Evolutionary conservation across 2,888 invertebrate species (phyloP), one percentile per base, ranked within the genome.

Genomic region (Drosophila sordidula): DNA sequence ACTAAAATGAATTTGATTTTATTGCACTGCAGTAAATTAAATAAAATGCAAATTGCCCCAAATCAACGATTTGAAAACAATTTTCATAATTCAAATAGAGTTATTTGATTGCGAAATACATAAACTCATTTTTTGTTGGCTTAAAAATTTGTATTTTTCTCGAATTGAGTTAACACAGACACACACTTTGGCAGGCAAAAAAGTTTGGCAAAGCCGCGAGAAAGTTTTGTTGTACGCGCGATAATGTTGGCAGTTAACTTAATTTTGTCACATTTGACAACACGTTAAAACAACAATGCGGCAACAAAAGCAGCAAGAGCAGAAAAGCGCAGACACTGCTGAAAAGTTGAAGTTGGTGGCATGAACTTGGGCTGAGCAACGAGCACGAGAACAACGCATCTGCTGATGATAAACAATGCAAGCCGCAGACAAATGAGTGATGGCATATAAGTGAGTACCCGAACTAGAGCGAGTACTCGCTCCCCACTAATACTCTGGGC

Each of bases 201-300:
- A 79, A 59, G 57, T 56, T 67, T 51, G 54, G 8, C 12, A 50
- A 58, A 64, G 55, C 55, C 59, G 42, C 47, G 56, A 51, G 52
- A 72, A 76, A 74, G 73, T 87, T 75, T 70, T 61, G 61, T 59
- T 67, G 80, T 70, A 72, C 68, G 75, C 76, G 71, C 81, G 87
- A 76, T 87, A 84, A 87, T 89, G 80, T 70, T 72, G 84, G 73
- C 84, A 82, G 89, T 89, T 89, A 87, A 85, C 80, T 89, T 89
- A 81, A 87, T 87, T 89, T 88, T 78, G 87, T 89, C 87, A 87
- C 87, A 87, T 89, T 89, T 87, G 76, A 87, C 89, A 89, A 82
- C 89, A 88, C 87, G 84, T 89, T 87, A 87, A 86, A 70, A 73
- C 82, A 72, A 71, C 42, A 56, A 62, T 45, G 51, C 49, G 32